Evolutionary conservation across 2,797 vertebrate species (phyloP), one percentile per base, ranked within the genome.

Genomic region (Tragelaphus oryx): DNA sequence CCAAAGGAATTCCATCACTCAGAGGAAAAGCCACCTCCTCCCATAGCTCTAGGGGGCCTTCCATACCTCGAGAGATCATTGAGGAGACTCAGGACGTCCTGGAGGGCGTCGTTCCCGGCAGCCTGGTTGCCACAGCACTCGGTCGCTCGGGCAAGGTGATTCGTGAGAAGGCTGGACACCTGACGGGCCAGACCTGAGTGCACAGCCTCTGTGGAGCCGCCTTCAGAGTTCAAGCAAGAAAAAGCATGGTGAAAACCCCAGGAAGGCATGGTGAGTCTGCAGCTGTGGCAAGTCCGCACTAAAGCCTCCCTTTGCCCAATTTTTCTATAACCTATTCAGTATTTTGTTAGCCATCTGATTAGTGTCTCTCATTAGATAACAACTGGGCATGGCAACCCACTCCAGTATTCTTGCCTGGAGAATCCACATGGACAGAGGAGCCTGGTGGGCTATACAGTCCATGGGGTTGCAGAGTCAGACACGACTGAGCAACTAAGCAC

Each of bases 121-220:
- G 99, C 99, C 97, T 99, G 99, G 97, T 99, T 99, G 71, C 99
- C 99, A 82, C 99, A 99, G 97, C 99, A 99, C 97, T 99, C 99
- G 0, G 99, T 99, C 2, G 99, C 99, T 91, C 99, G 98, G 74
- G 99, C 99, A 37, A 99, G 98, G 96, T 99, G 99, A 98, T 99
- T 99, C 84, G 99, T 99, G 86, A 99, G 98, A 93, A 99, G 98
- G 95, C 99, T 99, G 97, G 99, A 99, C 93, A 99, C 99, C 98
- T 99, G 99, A 28, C 99, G 99, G 48, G 99, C 99, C 97, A 99
- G 98, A 55, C 99, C 99, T 0, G 99, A 99, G 98, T 99, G 99
- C 95, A 99, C 99, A 1, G 99, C 99, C 37, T 99, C 99, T 3
- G 99, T 99, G n/a, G 99, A 99, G 30, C 99, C 99, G 12, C 99